A percentile compares a stretch with the other conserved stretches of the same genome.
These are phyloP conservation scores for Temnothorax curvispinosus DNA, from an alignment of 1,140 invertebrate species.

Conservation along the genomic window DNA sequence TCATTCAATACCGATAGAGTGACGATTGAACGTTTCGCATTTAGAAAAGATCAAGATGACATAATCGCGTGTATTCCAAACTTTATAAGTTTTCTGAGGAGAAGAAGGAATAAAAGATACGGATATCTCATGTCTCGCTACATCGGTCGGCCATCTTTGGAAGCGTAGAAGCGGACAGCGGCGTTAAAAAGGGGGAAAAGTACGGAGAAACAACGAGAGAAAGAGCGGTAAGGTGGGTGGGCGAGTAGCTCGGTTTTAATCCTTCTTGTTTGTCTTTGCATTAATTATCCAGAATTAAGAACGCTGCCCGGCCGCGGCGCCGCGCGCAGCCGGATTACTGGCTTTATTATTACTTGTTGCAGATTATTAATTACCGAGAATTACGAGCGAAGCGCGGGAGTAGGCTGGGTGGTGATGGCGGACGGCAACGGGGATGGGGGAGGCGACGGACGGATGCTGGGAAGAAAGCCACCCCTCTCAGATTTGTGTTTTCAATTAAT, in stretches of 20 bases:
- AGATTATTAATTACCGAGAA: slow-evolving; percentile 86
- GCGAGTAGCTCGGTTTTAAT: slow-evolving; percentile 75
- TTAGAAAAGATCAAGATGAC: neutral
- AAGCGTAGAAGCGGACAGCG: slow-evolving; percentile 21
- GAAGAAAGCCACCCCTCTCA: slow-evolving; percentile 78
- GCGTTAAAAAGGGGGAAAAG: slow-evolving; percentile 35
- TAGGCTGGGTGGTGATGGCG: slow-evolving; percentile 39
- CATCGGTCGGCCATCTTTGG: slow-evolving; percentile 56
- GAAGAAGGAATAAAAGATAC: neutral
- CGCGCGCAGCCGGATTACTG: slow-evolving; percentile 83
- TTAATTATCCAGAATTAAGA: slow-evolving; percentile 86
- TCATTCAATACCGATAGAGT: neutral
- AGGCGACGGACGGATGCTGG: slow-evolving; percentile 41
- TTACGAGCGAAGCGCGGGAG: slow-evolving; percentile 75
- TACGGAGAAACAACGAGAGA: slow-evolving; percentile 32
- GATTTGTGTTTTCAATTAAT: slow-evolving; percentile 85
- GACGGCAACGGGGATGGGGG: neutral
- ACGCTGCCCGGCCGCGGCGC: slow-evolving; percentile 78
- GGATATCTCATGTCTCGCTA: slow-evolving; percentile 1
- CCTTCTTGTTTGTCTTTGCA: slow-evolving; percentile 85
- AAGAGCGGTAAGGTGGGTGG: slow-evolving; percentile 15
- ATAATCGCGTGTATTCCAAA: neutral
- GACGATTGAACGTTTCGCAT: neutral
- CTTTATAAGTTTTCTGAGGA: neutral
- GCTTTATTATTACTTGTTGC: slow-evolving; percentile 86